Evolutionary conservation across 2,113 vertebrate genomes (phyloP).

Genomic region (Platanista minor): DNA sequence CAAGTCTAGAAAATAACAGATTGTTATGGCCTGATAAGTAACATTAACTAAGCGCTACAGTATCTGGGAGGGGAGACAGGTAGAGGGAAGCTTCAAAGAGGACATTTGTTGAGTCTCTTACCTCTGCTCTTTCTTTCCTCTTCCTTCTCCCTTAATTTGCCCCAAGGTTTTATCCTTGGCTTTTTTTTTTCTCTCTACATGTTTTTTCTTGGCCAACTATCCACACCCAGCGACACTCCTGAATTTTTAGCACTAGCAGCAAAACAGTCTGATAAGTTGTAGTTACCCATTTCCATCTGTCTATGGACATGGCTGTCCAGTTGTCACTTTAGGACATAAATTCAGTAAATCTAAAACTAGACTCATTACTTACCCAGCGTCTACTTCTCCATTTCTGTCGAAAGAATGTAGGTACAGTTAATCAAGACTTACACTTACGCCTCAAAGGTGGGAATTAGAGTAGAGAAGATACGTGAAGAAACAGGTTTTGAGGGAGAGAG

Average conservation of each 20-base stretch:
- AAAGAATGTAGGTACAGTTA: slow-evolving; percentile 16
- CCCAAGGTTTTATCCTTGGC: neutral
- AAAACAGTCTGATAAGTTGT: neutral
- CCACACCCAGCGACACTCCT: neutral
- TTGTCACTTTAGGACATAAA: neutral
- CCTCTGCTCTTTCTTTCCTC: neutral
- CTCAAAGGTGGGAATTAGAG: slow-evolving; percentile 1
- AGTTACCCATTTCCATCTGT: neutral
- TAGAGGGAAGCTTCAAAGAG: neutral
- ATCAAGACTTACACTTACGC: neutral
- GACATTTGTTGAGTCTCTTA: neutral
- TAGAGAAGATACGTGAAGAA: neutral
- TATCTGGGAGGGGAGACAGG: neutral
- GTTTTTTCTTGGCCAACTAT: neutral
- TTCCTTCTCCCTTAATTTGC: neutral
- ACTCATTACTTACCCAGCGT: slow-evolving; percentile 7
- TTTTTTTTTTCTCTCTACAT: neutral
- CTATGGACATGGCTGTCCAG: neutral
- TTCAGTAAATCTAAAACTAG: neutral
- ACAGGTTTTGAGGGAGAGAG: neutral
- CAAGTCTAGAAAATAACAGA: neutral
- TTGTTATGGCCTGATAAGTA: neutral
- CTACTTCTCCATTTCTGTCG: slow-evolving; percentile 10
- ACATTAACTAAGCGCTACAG: neutral
- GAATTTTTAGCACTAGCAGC: neutral